Conservation (phyloP, 92 coral and sea anemone genomes). For the Micromussa lordhowensis region DNA sequence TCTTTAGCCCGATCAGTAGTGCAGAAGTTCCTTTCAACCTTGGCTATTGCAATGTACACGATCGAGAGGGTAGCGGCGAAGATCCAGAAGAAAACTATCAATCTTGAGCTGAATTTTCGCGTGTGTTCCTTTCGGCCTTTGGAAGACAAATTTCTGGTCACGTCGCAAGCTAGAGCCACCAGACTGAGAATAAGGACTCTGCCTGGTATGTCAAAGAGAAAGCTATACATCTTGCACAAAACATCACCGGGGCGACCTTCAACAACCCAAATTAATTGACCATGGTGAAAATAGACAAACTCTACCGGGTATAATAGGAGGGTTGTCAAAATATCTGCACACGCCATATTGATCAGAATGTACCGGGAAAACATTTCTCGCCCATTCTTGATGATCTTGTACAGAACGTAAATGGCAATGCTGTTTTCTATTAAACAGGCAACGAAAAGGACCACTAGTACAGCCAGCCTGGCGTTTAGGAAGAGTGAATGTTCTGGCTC, state of each 20-base stretch:
- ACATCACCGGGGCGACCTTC: conserved; percentile 3
- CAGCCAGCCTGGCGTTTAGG: not conserved
- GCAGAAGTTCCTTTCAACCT: not conserved
- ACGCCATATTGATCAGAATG: conserved; percentile 5
- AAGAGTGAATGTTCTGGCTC: not conserved
- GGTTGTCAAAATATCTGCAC: conserved; percentile 2
- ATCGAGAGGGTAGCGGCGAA: conserved; percentile 1
- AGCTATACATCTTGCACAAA: not conserved
- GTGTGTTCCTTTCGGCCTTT: conserved; percentile 27
- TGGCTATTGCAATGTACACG: not conserved
- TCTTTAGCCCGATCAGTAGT: no score
- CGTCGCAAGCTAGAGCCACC: conserved; percentile 22
- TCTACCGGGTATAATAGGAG: not conserved
- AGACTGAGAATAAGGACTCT: not conserved
- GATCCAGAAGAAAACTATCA: not conserved
- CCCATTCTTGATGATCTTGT: not conserved
- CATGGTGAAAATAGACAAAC: conserved; percentile 1
- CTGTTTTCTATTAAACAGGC: conserved; percentile 19
- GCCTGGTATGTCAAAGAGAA: not conserved
- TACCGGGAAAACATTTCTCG: not conserved
- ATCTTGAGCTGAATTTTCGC: not conserved
- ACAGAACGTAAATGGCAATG: conserved; percentile 17
- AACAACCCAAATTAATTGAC: not conserved
- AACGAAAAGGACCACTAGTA: not conserved
- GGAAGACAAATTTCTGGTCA: conserved; percentile 9